phyloP scores from a whole-genome alignment of 1,140 invertebrate genomes.

The Diuraphis noxia region DNA sequence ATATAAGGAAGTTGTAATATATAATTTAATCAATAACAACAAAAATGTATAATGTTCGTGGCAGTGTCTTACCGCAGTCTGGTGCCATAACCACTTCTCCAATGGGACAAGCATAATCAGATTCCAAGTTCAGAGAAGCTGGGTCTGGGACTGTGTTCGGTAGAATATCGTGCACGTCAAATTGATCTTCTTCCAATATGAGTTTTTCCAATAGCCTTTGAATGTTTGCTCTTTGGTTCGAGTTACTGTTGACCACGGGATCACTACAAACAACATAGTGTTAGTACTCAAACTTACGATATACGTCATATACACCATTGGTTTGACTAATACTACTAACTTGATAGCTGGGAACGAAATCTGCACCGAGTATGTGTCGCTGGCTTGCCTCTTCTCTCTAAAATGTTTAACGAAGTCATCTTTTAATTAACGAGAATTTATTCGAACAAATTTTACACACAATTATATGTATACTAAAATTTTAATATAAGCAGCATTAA shows the following conservation, averaged over 20 bases:
- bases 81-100: conserved; percentile 91
- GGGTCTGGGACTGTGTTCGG: conserved; percentile 93
- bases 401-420: conserved; percentile 54
- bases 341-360: conserved; percentile 89
- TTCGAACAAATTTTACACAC: not conserved
- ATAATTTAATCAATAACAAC: not conserved
- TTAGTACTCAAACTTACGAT: not conserved
- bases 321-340: conserved; percentile 74
- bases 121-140: conserved; percentile 79
- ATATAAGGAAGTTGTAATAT: not conserved
- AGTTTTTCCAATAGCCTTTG: conserved; percentile 81
- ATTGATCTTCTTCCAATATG: conserved; percentile 88
- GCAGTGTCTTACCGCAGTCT: conserved; percentile 74
- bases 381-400: conserved; percentile 64
- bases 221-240: conserved; percentile 82
- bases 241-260: conserved; percentile 83
- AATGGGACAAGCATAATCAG: conserved; percentile 88
- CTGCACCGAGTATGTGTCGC: conserved; percentile 85
- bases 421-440: not conserved
- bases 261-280: conserved; percentile 68
- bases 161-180: conserved; percentile 88
- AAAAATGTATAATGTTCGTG: not conserved
- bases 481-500: conserved; percentile 58
- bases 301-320: not conserved
- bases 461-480: conserved; percentile 55